These are phyloP conservation scores for Acanthosepion pharaonis DNA, from an alignment of 2,888 invertebrate genomes.

Conservation along the genomic window DNA sequence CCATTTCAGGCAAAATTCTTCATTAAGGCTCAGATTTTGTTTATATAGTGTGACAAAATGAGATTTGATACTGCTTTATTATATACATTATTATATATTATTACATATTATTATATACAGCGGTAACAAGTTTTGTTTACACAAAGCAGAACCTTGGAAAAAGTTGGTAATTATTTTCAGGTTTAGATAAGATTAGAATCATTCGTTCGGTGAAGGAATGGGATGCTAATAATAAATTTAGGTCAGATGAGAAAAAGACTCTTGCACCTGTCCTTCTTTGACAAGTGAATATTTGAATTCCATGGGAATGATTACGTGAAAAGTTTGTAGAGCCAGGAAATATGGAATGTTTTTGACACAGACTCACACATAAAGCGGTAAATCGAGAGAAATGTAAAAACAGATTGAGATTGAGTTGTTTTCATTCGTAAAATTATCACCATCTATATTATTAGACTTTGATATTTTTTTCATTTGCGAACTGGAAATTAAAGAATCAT, in stretches of 20 bases:
- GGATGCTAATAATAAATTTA: neutral
- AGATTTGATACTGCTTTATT: neutral
- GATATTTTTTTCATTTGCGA: too few relatives aligned
- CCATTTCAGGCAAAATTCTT: neutral
- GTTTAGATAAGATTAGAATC: constrained; percentile 17
- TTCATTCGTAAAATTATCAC: neutral
- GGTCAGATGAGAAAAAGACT: neutral
- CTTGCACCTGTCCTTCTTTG: neutral
- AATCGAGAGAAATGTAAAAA: neutral
- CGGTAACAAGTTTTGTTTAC: neutral
- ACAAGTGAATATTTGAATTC: neutral
- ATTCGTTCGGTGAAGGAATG: neutral
- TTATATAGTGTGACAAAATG: constrained; percentile 13
- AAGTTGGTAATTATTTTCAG: neutral
- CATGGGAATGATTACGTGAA: neutral
- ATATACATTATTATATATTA: constrained; percentile 15
- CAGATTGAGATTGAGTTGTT: neutral
- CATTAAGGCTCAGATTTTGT: neutral
- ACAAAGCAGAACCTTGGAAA: neutral
- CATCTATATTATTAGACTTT: neutral
- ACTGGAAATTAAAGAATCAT: neutral
- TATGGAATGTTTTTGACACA: neutral
- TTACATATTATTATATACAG: neutral
- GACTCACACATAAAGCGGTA: neutral
- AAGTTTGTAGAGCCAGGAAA: neutral